Base-by-base conservation (phyloP, 2,797 vertebrate species). In the Phyllotis vaccarum region DNA sequence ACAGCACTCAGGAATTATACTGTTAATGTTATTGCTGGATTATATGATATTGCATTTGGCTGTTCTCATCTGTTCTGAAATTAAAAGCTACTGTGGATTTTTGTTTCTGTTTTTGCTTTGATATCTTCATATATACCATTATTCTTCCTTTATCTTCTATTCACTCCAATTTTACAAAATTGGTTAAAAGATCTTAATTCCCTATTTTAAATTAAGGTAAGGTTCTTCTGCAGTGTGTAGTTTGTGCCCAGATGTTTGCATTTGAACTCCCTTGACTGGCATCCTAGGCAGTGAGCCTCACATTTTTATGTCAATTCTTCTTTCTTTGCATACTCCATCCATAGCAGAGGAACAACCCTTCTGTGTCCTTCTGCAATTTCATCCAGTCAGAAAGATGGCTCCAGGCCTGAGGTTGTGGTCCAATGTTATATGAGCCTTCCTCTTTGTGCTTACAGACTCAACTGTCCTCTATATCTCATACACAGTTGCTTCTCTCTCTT, bases 201-300 rank as follows among this genome's bases (percentile, higher is more conserved):
- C 11, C 2, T 14, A 12, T 27, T 60, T n/a, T n/a, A n/a, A n/a
- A n/a, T n/a, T n/a, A n/a, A n/a, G n/a, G n/a, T n/a, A 1, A n/a
- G 37, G 6, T 17, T 13, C 12, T 46, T 60, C 5, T 27, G 1
- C 1, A 2, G 12, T 31, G 4, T 34, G 1, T 21, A 62, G n/a
- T 1, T 3, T 11, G 82, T 6, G 14, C 1, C 3, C 8, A 9
- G 9, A 5, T 34, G 1, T 31, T n/a, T 13, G 3, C 2, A 7
- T 72, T 37, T 6, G 21, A 64, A 11, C 49, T 68, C 8, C 10
- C 13, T 83, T 62, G 2, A 2, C 11, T 17, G 6, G 31, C 46
- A 19, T 24, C 2, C 3, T 4, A 27, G 9, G 5, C 58, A 3
- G 0, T 8, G 12, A 6, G 1, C 0, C 29, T 46, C 11, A 13